Conservation (phyloP, 2,888 invertebrate species). For the Ashinkailepas kermadecensis region DNA sequence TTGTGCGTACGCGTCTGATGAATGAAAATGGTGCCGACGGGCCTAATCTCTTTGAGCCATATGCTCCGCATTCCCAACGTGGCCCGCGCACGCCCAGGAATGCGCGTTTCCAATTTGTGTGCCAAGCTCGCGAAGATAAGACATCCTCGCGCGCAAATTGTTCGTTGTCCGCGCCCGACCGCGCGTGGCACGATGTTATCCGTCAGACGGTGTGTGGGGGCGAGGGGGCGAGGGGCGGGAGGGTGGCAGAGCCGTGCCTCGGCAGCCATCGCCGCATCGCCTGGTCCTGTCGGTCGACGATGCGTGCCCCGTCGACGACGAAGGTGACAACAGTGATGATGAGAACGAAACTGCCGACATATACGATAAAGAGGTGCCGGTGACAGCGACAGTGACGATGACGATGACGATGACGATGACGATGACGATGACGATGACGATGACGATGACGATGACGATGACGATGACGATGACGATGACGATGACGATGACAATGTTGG, state of each 20-base stretch:
- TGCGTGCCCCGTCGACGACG: too few species aligned
- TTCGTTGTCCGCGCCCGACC: background rate
- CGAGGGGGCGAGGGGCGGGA: background rate
- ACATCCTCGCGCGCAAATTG: slow-evolving; percentile 8
- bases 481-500: too few species aligned
- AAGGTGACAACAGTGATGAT: too few species aligned
- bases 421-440: too few species aligned
- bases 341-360: too few species aligned
- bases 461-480: too few species aligned
- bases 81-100: background rate
- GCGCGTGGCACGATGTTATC: background rate
- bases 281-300: too few species aligned
- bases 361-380: too few species aligned
- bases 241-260: background rate
- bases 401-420: too few species aligned
- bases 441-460: too few species aligned
- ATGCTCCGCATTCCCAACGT: background rate
- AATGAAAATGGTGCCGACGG: slow-evolving; percentile 3
- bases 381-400: too few species aligned
- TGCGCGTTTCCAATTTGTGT: slow-evolving; percentile 4
- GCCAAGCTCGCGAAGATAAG: background rate
- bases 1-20: background rate
- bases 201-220: background rate
- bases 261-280: too few species aligned
- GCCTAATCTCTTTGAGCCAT: background rate